Percentiles rank a stretch among this genome's conserved stretches.
phyloP scores from a whole-genome alignment of 1,140 invertebrate genomes.

The Wiebesia pumilae region DNA sequence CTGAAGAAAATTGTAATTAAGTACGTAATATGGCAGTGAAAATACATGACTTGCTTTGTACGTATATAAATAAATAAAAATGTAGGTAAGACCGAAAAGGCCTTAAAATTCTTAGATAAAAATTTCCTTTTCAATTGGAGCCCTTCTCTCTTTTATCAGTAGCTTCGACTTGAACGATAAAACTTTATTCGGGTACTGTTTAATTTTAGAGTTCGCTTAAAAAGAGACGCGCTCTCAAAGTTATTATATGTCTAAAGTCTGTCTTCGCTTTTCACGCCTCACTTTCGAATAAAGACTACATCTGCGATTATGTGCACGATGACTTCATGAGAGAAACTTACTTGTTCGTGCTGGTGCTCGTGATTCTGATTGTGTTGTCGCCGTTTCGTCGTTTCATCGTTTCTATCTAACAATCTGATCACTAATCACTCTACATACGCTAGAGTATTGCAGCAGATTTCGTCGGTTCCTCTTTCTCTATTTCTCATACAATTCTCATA shows the following conservation, averaged over 20 bases:
- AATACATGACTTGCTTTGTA: not conserved
- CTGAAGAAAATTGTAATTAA: too few species aligned
- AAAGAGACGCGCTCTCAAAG: conserved; percentile 22
- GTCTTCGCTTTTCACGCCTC: conserved; percentile 37
- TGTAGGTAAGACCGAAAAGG: not conserved
- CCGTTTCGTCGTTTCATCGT: conserved; percentile 13
- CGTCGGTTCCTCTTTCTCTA: not conserved
- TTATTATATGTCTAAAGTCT: conserved; percentile 42
- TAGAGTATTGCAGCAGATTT: not conserved
- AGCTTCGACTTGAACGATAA: conserved; percentile 32
- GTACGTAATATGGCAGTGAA: not conserved
- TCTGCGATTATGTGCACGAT: not conserved
- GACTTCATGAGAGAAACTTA: conserved; percentile 21
- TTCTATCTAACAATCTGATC: not conserved
- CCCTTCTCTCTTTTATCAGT: not conserved
- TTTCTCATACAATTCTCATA: conserved; percentile 13
- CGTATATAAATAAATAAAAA: not conserved
- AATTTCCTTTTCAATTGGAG: conserved; percentile 33
- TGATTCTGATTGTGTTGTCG: not conserved
- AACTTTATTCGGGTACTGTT: conserved; percentile 45
- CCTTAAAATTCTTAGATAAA: not conserved
- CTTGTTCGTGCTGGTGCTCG: not conserved
- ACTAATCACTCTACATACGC: conserved; percentile 12
- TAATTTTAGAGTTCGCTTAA: conserved; percentile 51
- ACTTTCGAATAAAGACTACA: conserved; percentile 6